Base-by-base conservation (phyloP, 2,113 vertebrate species). In the Mus pahari region DNA sequence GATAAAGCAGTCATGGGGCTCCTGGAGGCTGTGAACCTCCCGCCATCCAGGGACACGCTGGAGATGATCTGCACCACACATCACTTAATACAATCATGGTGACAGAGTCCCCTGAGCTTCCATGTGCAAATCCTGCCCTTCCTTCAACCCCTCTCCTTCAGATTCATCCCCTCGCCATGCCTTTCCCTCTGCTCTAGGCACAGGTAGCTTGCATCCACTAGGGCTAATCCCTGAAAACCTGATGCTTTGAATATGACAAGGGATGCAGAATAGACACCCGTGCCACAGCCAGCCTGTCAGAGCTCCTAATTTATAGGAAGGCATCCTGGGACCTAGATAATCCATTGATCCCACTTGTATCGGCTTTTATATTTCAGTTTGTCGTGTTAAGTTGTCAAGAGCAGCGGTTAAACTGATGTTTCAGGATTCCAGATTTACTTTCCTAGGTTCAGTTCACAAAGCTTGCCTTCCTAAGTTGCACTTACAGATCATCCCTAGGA, bases 1-100 rank as follows among this genome's bases (percentile, higher is more conserved):
- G 99, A 99, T 99, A 99, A 99, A 99, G 99, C 99, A 98, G 99
- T 99, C 99, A 99, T 99, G 98, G 98, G 77, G 98, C 98, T 98
- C 96, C 87, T 97, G 98, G 98, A 98, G 98, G 97, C 99, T 98
- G 98, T 98, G 98, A 98, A 98, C 98, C 96, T 97, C 98, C 98
- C 97, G 98, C 98, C 98, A 98, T 98, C 99, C 98, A 78, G 98
- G 98, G 98, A 99, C 98, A 98, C 98, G 98, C 98, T 98, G 97
- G 90, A 98, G 98, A 99, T 98, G 98, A 98, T 99, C 99, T 98
- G 98, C 98, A 98, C 99, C 98, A 98, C 99, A 98, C 98, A 99
- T 99, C 99, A 99, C 99, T 99, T 99, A 97, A 98, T 97, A 99
- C 99, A 99, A 99, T 99, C 98, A 99, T 98, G 98, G 97, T 98